These are phyloP conservation scores for Erebia palarica DNA, from an alignment of 2,888 invertebrate species.

Conservation along the genomic window DNA sequence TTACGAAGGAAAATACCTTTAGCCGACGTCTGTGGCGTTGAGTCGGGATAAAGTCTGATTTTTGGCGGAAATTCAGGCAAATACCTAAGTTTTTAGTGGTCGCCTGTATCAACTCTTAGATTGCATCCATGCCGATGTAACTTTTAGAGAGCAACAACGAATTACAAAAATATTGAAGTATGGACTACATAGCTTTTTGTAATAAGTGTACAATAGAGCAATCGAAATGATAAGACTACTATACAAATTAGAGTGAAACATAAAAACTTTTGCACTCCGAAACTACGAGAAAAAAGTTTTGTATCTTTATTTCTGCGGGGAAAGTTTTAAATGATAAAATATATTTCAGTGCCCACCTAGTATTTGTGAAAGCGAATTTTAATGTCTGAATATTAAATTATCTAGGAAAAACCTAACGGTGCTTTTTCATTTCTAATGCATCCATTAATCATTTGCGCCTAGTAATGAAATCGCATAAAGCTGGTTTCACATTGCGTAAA, in stretches of 20 bases:
- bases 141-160: too few relatives aligned
- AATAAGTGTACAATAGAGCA: not conserved
- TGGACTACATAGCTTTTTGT: not conserved
- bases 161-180: too few relatives aligned
- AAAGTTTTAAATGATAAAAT: conserved; percentile 15
- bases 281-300: not conserved
- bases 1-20: too few relatives aligned
- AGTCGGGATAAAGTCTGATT: too few relatives aligned
- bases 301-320: conserved; percentile 5
- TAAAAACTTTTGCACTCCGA: conserved; percentile 4
- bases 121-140: too few relatives aligned
- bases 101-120: too few relatives aligned
- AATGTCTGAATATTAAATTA: conserved; percentile 18
- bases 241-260: conserved; percentile 5
- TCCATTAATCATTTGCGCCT: conserved; percentile 38
- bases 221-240: not conserved
- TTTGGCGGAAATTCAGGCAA: too few relatives aligned
- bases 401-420: conserved; percentile 18
- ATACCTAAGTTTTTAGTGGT: too few relatives aligned
- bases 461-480: conserved; percentile 33
- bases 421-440: conserved; percentile 32
- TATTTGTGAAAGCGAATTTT: conserved; percentile 3
- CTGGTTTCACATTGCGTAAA: not conserved
- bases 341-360: conserved; percentile 9
- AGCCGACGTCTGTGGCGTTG: too few relatives aligned